Evolutionary conservation across 2,797 vertebrate species (phyloP).

Genomic region (Chrysocyon brachyurus): DNA sequence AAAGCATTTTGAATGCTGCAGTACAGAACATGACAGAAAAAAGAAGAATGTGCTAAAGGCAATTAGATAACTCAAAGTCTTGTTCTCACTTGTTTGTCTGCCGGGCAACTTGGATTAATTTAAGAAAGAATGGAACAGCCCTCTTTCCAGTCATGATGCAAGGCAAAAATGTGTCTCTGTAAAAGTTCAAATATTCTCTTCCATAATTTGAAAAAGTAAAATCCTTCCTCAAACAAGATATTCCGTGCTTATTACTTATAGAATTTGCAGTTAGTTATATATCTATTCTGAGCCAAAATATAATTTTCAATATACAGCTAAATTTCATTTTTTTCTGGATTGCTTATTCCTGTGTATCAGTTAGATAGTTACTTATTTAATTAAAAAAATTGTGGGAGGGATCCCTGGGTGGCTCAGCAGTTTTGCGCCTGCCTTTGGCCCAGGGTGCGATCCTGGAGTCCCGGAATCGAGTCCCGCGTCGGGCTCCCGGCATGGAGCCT

Average conservation of each 20-base stretch:
- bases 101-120: background rate
- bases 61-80: constrained; percentile 55
- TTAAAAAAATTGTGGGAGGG: background rate
- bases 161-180: constrained; percentile 38
- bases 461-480: too few species aligned
- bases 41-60: constrained; percentile 41
- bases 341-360: background rate
- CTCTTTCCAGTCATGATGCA: constrained; percentile 1
- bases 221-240: background rate
- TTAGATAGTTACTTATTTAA: background rate
- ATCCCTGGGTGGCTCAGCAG: too few species aligned
- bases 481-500: too few species aligned
- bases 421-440: too few species aligned
- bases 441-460: too few species aligned
- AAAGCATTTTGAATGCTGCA: constrained; percentile 42
- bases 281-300: constrained; percentile 14
- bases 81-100: background rate
- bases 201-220: constrained; percentile 45
- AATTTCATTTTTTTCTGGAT: background rate
- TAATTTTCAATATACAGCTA: background rate
- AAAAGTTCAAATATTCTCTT: background rate
- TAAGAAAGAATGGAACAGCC: background rate
- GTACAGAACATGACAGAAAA: background rate
- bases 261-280: background rate
- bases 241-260: background rate